Evolutionary conservation across 2,797 vertebrate genomes (phyloP).

Genomic region (Sylvia borin): DNA sequence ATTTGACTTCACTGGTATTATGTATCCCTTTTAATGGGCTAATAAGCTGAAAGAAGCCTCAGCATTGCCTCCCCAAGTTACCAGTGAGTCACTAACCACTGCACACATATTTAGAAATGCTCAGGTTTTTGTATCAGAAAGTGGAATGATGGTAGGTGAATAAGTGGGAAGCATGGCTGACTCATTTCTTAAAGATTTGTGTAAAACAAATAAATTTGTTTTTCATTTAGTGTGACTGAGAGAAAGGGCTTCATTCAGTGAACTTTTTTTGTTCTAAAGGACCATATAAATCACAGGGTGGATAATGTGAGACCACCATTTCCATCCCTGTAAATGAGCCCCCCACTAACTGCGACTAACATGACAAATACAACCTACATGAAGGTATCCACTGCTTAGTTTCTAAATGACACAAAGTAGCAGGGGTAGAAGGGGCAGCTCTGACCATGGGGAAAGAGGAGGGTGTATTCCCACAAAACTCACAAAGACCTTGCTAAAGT

Average conservation of each 20-base stretch:
- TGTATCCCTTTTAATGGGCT: not conserved
- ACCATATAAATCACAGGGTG: not conserved
- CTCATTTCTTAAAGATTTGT: not conserved
- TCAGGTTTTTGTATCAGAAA: not conserved
- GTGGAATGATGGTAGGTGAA: not conserved
- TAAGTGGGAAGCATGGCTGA: not conserved
- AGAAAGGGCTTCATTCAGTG: not conserved
- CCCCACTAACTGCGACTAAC: not conserved
- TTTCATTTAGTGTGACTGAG: not conserved
- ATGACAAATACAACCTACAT: not conserved
- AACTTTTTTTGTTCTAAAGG: conserved; percentile 10
- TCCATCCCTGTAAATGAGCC: not conserved
- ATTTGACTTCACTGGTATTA: not conserved
- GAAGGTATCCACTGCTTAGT: not conserved
- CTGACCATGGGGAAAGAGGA: not conserved
- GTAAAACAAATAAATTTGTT: conserved; percentile 18
- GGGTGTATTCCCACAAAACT: not conserved
- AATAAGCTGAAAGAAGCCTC: not conserved
- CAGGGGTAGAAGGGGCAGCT: not conserved
- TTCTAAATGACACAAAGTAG: not conserved
- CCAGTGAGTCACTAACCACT: not conserved
- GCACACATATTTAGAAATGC: not conserved
- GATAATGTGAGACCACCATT: not conserved
- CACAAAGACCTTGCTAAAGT: not conserved
- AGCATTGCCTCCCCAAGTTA: not conserved